Conservation (phyloP, 2,888 invertebrate genomes). For the Panopea generosa region DNA sequence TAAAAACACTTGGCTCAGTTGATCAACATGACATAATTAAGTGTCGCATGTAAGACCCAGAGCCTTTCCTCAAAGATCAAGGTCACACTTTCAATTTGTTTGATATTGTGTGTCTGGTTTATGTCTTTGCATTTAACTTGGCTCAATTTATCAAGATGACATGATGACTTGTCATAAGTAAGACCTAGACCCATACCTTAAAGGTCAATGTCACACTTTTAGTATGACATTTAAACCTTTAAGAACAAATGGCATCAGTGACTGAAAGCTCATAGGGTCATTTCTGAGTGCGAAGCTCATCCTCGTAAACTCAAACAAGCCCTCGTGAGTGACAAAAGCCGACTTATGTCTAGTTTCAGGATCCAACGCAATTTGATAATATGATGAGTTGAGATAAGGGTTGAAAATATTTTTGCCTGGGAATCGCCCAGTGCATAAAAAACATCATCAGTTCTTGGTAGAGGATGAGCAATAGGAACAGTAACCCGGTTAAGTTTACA, state of each 20-base stretch:
- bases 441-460: constrained; percentile 56
- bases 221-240: not conserved
- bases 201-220: no score
- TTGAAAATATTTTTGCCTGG: constrained; percentile 44
- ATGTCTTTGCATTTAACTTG: no score
- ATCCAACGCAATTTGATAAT: constrained; percentile 51
- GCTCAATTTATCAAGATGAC: no score
- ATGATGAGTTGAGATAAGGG: constrained; percentile 51
- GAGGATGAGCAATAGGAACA: constrained; percentile 57
- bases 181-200: no score
- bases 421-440: constrained; percentile 51
- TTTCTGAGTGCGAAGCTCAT: constrained; percentile 60
- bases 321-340: constrained; percentile 62
- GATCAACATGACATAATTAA: no score
- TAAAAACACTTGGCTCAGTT: no score
- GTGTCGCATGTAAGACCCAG: no score
- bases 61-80: no score
- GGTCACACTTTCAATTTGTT: no score
- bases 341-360: constrained; percentile 61
- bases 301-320: constrained; percentile 45
- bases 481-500: constrained; percentile 57
- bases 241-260: constrained; percentile 34
- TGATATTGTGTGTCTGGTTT: no score
- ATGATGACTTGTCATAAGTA: no score
- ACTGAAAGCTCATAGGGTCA: constrained; percentile 56